Conservation (phyloP, 2,113 vertebrate genomes). For the Chiloscyllium plagiosum region DNA sequence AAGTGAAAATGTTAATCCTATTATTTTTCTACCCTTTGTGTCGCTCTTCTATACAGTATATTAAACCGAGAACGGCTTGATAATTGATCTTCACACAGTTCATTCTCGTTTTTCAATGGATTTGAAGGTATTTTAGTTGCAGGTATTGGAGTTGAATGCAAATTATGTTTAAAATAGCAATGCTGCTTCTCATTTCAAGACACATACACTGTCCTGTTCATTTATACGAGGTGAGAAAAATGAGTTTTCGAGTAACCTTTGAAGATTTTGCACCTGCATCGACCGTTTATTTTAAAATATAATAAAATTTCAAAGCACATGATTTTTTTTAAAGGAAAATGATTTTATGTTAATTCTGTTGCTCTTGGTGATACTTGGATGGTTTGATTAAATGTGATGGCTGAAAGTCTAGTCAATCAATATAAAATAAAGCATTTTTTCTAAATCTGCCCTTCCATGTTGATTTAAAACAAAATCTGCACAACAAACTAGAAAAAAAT, state of each 20-base stretch:
- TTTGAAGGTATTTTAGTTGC: conserved; percentile 16
- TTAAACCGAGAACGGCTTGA: conserved; percentile 21
- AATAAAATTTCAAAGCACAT: conserved; percentile 29
- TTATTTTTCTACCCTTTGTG: conserved; percentile 33
- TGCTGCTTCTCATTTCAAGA: not conserved
- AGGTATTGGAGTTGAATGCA: conserved; percentile 30
- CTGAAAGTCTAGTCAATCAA: conserved; percentile 14
- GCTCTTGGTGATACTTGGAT: conserved; percentile 15
- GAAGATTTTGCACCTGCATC: conserved; percentile 35
- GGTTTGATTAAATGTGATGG: conserved; percentile 15
- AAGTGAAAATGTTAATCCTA: conserved; percentile 31
- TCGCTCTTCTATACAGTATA: not conserved
- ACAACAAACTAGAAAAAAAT: conserved; percentile 23
- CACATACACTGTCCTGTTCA: not conserved
- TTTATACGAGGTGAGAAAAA: conserved; percentile 26
- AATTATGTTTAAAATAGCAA: conserved; percentile 25
- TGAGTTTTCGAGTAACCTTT: conserved; percentile 20
- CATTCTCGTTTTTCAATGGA: conserved; percentile 28
- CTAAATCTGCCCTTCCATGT: not conserved
- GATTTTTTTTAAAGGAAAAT: conserved; percentile 10
- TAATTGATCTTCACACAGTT: conserved; percentile 30
- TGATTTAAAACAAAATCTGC: conserved; percentile 20
- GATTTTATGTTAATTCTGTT: conserved; percentile 22
- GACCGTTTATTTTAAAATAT: conserved; percentile 22
- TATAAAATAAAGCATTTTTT: conserved; percentile 1